Base-by-base conservation (phyloP, 2,888 invertebrate species). In the Andrena trimmerana region DNA sequence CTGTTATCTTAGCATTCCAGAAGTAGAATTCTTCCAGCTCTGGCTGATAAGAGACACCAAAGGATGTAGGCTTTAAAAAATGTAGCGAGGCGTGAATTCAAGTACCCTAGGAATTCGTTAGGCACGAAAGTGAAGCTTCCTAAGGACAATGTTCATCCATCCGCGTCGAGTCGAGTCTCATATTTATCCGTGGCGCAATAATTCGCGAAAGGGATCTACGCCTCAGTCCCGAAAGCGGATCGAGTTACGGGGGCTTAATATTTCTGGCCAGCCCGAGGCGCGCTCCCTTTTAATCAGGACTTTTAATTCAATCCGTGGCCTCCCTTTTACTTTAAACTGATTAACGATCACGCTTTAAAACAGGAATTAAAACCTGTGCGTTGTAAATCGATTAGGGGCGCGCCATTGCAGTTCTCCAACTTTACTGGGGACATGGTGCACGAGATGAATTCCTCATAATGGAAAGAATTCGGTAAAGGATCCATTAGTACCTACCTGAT, bases 301-400 rank as follows among this genome's bases (percentile, higher is more conserved):
- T 83, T 83, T 83, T 83, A 83, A 83, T 83, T 83, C 74, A 68
- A 77, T 73, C 60, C 76, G 73, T 60, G 66, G 68, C 68, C 72
- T 69, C 65, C 83, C 72, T 63, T 83, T 78, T 83, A 78, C 77
- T 84, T 84, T 83, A 76, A 83, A 83, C 59, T 48, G 77, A 83
- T 70, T 70, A 70, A 70, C 59, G 69, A 77, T 83, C 71, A 63
- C 71, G 77, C 83, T 83, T 83, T 71, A 71, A 66, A 70, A 59
- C 69, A 29, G 29, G 20, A 59, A 70, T 59, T 70, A 48, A 70
- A 70, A 59, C 24, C 65, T 8, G 66, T 57, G 42, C 54, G 57
- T 57, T 24, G 20, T 50, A 31, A 59, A 60, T 60, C 20, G 59
- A 70, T 70, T 42, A 57, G 24, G 20, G 13, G 27, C 59, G 36